Percentiles rank a stretch among this genome's conserved stretches.
These are phyloP conservation scores for Zaprionus inermis DNA, from an alignment of 1,140 invertebrate genomes.

Conservation along the genomic window DNA sequence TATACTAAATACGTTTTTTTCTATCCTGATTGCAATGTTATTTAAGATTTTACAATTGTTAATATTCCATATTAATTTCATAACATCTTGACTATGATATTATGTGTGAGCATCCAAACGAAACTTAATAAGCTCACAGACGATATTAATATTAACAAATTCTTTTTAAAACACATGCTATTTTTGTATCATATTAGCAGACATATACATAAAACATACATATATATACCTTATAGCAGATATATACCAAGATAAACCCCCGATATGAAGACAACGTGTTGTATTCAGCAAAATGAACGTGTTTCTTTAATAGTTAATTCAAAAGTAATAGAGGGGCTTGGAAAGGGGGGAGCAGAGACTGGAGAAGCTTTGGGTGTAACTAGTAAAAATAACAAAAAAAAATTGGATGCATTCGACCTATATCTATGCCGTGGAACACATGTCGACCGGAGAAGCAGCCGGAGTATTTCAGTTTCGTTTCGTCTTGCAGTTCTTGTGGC, in stretches of 20 bases:
- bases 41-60: too few species aligned
- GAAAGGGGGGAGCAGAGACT: slow-evolving; percentile 16
- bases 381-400: slow-evolving; percentile 31
- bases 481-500: slow-evolving; percentile 30
- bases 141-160: too few species aligned
- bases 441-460: slow-evolving; percentile 35
- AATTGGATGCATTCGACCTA: slow-evolving; percentile 23
- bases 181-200: background rate
- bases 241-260: background rate
- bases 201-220: too few species aligned
- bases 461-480: slow-evolving; percentile 35
- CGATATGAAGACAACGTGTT: background rate
- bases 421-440: slow-evolving; percentile 59
- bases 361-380: slow-evolving; percentile 39
- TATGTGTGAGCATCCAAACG: too few species aligned
- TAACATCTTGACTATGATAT: too few species aligned
- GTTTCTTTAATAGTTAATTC: slow-evolving; percentile 57
- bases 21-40: too few species aligned
- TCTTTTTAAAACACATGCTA: too few species aligned
- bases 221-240: too few species aligned
- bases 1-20: too few species aligned
- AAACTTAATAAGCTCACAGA: too few species aligned
- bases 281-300: slow-evolving; percentile 23
- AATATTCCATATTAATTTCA: too few species aligned
- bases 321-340: slow-evolving; percentile 3